A percentile compares a stretch with the other conserved stretches of the same genome.
Conservation (phyloP, 2,888 invertebrate species). For the Cryptocephalus moraei region DNA sequence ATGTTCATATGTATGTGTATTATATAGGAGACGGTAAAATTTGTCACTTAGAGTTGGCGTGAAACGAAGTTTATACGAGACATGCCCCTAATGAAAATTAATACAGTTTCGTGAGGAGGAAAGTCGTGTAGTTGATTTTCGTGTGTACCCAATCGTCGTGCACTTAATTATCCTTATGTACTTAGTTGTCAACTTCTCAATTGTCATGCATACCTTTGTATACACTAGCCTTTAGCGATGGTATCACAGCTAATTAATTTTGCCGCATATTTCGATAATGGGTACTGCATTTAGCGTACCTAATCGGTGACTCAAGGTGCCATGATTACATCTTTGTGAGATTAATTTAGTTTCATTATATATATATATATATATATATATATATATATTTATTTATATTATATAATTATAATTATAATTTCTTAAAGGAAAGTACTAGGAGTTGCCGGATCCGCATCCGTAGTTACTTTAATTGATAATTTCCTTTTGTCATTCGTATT, state of each 20-base stretch:
- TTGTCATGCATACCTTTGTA: neutral
- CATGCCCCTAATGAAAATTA: neutral
- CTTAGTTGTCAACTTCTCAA: neutral
- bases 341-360: too few relatives aligned
- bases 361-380: too few relatives aligned
- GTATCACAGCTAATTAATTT: neutral
- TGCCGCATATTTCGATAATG: neutral
- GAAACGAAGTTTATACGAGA: constrained; percentile 1
- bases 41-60: neutral
- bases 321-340: too few relatives aligned
- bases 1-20: too few relatives aligned
- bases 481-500: too few relatives aligned
- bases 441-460: too few relatives aligned
- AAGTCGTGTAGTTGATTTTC: neutral
- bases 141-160: neutral
- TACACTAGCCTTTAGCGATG: neutral
- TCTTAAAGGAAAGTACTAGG: too few relatives aligned
- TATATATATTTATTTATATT: too few relatives aligned
- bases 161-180: neutral
- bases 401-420: too few relatives aligned
- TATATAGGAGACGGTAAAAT: too few relatives aligned
- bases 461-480: too few relatives aligned
- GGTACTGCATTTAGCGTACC: neutral
- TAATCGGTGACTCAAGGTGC: too few relatives aligned
- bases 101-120: neutral